phyloP scores from a whole-genome alignment of 1,140 invertebrate genomes.

The Micrasema longulum region DNA sequence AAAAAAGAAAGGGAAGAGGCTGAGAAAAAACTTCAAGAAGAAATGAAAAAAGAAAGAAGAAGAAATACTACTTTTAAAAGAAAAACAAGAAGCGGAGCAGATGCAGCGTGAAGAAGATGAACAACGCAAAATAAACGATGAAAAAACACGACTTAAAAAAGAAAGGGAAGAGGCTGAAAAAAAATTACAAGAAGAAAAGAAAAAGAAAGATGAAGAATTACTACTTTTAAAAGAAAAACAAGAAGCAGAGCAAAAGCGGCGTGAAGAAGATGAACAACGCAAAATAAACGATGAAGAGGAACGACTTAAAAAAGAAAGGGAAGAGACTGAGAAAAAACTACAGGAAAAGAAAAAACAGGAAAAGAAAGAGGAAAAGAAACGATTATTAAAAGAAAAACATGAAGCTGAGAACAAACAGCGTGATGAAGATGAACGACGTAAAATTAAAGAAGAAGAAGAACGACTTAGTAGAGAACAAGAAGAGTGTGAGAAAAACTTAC shows the following conservation, averaged over 20 bases:
- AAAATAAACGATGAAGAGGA: conserved; percentile 44
- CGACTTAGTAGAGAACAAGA: conserved; percentile 49
- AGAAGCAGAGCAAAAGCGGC: neutral
- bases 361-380: conserved; percentile 50
- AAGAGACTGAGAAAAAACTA: conserved; percentile 46
- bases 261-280: conserved; percentile 33
- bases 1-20: conserved; percentile 49
- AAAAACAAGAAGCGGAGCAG: conserved; percentile 39
- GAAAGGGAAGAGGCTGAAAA: conserved; percentile 41
- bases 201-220: conserved; percentile 43
- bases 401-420: conserved; percentile 36
- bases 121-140: conserved; percentile 39
- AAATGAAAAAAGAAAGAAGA: conserved; percentile 34
- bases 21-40: conserved; percentile 40
- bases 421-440: conserved; percentile 39
- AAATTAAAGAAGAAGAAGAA: conserved; percentile 44
- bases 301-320: conserved; percentile 35
- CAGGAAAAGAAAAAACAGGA: conserved; percentile 35
- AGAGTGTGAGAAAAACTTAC: conserved; percentile 24
- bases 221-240: conserved; percentile 35
- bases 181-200: conserved; percentile 19
- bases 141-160: conserved; percentile 50
- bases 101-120: conserved; percentile 30
- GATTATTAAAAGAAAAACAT: conserved; percentile 56
- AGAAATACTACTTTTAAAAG: conserved; percentile 17